A percentile compares a stretch with the other conserved stretches of the same genome.
Evolutionary conservation across 2,797 vertebrate genomes (phyloP).

Genomic region (Cuniculus paca): DNA sequence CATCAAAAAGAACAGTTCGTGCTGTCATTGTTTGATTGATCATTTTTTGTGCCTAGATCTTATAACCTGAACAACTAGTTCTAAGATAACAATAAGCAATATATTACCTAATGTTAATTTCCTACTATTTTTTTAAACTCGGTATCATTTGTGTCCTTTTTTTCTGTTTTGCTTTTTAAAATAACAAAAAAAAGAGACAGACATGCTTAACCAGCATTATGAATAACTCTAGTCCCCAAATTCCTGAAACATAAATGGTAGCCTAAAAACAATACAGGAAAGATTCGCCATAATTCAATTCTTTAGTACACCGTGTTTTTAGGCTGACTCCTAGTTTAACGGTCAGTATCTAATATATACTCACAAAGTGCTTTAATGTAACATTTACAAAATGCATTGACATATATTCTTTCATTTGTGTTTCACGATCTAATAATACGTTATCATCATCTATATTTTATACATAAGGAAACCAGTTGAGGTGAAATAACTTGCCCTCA

Average conservation of each 20-base stretch:
- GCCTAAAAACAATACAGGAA: background rate
- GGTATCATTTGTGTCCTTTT: no score
- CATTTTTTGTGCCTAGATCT: no score
- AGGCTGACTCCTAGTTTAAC: background rate
- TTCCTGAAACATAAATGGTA: background rate
- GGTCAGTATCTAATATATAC: background rate
- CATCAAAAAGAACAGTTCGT: no score
- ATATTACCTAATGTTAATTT: no score
- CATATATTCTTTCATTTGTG: conserved; percentile 1
- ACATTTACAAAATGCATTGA: background rate
- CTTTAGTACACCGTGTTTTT: background rate
- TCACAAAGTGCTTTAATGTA: background rate
- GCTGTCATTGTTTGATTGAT: no score
- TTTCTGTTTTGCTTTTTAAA: no score
- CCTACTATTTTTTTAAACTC: no score
- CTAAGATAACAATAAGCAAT: no score
- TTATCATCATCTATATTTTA: background rate
- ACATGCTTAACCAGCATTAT: background rate
- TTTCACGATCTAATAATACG: background rate
- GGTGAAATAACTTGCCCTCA: background rate
- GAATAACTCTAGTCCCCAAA: background rate
- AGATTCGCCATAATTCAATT: background rate
- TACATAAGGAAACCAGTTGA: conserved; percentile 33
- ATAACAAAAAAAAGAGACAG: no score
- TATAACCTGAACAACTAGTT: no score